Conservation (phyloP, 2,888 invertebrate genomes). For the Plusia festucae region DNA sequence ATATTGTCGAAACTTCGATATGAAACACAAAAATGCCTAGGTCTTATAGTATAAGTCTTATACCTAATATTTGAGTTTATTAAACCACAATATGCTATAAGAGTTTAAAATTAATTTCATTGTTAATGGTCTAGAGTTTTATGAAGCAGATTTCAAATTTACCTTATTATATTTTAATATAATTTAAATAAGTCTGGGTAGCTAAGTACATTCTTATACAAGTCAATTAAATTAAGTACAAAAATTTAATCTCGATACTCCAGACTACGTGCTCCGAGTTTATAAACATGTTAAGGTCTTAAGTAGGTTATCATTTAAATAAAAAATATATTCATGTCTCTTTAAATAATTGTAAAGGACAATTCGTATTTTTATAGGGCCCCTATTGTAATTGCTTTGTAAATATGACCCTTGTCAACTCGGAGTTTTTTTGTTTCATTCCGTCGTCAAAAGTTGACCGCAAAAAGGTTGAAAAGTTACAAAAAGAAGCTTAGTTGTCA, state of each 20-base stretch:
- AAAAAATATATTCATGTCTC: conserved; percentile 46
- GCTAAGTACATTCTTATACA: too few relatives aligned
- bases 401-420: conserved; percentile 16
- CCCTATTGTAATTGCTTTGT: conserved; percentile 3
- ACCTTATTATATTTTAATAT: too few relatives aligned
- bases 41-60: too few relatives aligned
- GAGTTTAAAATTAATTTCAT: too few relatives aligned
- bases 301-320: conserved; percentile 30
- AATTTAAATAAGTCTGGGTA: too few relatives aligned
- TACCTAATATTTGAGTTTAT: too few relatives aligned
- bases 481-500: neutral
- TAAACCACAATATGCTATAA: too few relatives aligned
- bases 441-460: neutral
- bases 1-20: too few relatives aligned
- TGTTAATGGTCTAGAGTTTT: too few relatives aligned
- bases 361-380: neutral
- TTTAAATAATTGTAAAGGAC: conserved; percentile 40
- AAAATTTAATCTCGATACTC: neutral
- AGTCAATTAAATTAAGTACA: too few relatives aligned
- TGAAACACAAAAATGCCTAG: too few relatives aligned
- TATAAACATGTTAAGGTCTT: conserved; percentile 15
- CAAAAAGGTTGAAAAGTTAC: neutral
- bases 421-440: neutral
- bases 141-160: too few relatives aligned
- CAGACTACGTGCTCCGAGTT: neutral